Base-by-base conservation (phyloP, 2,113 vertebrate genomes). In the Odobenus rosmarus region DNA sequence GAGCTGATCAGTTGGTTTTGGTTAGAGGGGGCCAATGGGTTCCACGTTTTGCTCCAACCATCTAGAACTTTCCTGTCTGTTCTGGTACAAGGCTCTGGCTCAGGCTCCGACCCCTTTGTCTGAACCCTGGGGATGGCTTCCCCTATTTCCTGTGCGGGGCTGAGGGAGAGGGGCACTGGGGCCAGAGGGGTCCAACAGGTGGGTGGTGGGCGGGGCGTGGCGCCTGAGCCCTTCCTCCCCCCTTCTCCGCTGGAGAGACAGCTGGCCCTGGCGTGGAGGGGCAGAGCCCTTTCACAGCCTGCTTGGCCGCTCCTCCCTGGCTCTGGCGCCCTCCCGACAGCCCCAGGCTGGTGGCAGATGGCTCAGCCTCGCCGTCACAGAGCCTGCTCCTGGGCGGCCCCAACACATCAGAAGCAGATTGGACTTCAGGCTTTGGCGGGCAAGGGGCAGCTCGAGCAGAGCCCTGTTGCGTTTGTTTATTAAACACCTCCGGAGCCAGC, bases 321-420 rank as follows among this genome's bases (percentile, higher is more conserved):
- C 85, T 97, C 39, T 0, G n/a, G 74, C 76, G 80, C 81, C 82
- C 92, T 80, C 84, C 55, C 14, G 39, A 86, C 88, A 95, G 92
- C 97, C 83, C 21, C 1, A 7, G 94, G 92, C 95, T 82, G 67
- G 87, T 4, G 42, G 96, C 98, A 98, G 98, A 97, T 98, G 95
- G 96, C 59, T 85, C 94, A 23, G 94, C 67, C 24, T 93, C 72
- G 79, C 87, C 28, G 53, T 8, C 3, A 28, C 83, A 79, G 81
- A 94, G 69, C 49, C 67, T 0, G 36, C 61, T 90, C 94, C 76
- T 69, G 18, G 80, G 84, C 55, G 88, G 87, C 59, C 46, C 28
- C 18, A 5, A 55, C 14, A 64, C 80, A 77, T 95, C 87, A 94
- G 77, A 93, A 84, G 64, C 62, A 88, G 93, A 82, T 93, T 46